Conservation (phyloP, 2,888 invertebrate species). For the Andrena marginata region DNA sequence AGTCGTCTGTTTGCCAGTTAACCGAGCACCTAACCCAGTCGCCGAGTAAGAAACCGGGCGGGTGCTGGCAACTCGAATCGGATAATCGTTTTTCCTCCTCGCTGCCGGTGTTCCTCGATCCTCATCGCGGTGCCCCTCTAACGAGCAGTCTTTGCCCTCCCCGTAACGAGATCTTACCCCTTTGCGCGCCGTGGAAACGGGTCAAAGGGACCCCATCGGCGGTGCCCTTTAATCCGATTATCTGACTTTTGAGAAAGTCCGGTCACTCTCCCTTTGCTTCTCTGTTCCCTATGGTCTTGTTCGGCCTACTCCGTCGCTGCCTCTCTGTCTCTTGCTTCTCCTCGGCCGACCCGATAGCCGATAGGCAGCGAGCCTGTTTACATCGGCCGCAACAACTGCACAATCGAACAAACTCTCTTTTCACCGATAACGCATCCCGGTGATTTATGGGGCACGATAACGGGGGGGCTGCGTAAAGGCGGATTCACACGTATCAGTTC, state of each 20-base stretch:
- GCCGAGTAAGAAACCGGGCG: constrained; percentile 26
- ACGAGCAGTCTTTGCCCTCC: constrained; percentile 23
- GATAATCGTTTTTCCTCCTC: constrained; percentile 33
- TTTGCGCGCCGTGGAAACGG: constrained; percentile 14
- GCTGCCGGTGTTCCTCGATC: neutral
- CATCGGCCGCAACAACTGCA: constrained; percentile 65
- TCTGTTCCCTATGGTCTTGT: neutral
- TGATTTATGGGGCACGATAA: constrained; percentile 76
- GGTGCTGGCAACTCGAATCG: constrained; percentile 24
- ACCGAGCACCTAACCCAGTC: constrained; percentile 12
- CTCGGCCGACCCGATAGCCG: constrained; percentile 29
- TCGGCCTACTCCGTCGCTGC: neutral
- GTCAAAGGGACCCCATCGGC: constrained; percentile 16
- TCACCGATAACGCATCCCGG: constrained; percentile 69
- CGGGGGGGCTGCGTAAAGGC: constrained; percentile 30
- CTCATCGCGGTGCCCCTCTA: constrained; percentile 4
- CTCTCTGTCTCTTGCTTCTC: neutral
- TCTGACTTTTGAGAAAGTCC: constrained; percentile 33
- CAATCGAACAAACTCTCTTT: constrained; percentile 68
- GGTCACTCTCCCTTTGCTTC: neutral
- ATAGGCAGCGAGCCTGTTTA: constrained; percentile 71
- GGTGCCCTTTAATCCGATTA: constrained; percentile 41
- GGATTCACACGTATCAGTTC: no score
- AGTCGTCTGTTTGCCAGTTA: neutral
- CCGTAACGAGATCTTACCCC: constrained; percentile 29